A percentile compares a stretch with the other conserved stretches of the same genome.
Conservation (phyloP, 2,113 vertebrate species). For the Macroglossus sobrinus region DNA sequence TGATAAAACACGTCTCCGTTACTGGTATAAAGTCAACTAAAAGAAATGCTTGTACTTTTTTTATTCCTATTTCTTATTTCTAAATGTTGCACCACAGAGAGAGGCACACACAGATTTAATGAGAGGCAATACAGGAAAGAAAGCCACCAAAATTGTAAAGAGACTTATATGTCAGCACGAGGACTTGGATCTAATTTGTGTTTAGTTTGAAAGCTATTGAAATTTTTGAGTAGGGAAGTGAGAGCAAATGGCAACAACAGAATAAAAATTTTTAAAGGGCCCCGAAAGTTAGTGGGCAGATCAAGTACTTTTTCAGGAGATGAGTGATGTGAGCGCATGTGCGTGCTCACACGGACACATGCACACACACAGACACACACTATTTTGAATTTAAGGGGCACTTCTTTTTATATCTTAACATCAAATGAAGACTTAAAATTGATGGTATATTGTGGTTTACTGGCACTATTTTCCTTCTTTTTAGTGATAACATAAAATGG, state of each 20-base stretch:
- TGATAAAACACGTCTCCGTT: background rate
- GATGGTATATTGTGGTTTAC: background rate
- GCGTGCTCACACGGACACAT: too few species aligned
- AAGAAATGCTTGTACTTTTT: background rate
- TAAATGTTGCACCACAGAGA: background rate
- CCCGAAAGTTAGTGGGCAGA: background rate
- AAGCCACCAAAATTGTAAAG: background rate
- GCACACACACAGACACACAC: background rate
- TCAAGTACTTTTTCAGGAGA: background rate
- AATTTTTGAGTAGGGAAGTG: background rate
- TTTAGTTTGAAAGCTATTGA: background rate
- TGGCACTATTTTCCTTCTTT: background rate
- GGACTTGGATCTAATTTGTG: background rate
- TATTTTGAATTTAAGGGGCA: background rate
- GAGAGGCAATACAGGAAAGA: background rate
- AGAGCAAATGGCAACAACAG: background rate
- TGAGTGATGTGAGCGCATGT: background rate
- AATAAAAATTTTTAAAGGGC: background rate
- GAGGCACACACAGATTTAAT: background rate
- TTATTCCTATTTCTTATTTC: background rate
- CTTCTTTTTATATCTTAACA: background rate
- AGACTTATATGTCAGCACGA: background rate
- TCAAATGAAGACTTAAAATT: background rate
- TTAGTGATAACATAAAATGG: background rate
- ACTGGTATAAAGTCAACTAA: background rate